Base-by-base conservation (phyloP, 2,797 vertebrate genomes). In the Poeciliopsis gracilis region DNA sequence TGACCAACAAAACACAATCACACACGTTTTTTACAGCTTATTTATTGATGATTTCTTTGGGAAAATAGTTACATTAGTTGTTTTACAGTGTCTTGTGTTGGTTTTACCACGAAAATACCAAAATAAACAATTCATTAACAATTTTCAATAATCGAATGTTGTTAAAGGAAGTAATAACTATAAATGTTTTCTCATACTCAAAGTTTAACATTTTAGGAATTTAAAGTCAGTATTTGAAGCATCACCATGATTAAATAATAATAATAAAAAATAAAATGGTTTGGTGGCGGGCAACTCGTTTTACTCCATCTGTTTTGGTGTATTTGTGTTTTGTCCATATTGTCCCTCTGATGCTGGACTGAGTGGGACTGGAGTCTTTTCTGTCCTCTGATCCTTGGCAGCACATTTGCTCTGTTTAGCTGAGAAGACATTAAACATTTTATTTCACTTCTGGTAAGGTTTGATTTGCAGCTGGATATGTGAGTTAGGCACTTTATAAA, bases 341-440 rank as follows among this genome's bases (percentile, higher is more conserved):
- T 83, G 85, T 33, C 11, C 38, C 13, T 88, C 85, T n/a, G 84
- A 41, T n/a, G 78, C 36, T 20, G 66, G 45, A 5, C 28, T 12
- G 23, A 69, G n/a, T 0, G 16, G n/a, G 36, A 8, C 15, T 3
- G 13, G 33, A 12, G 38, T 67, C 73, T 80, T 84, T 47, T 89
- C 77, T 81, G 77, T 92, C 72, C 73, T 82, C 63, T 71, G 77
- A 10, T 91, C 86, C 74, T 59, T 90, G 36, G 59, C 23, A 3
- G 30, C 3, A 5, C 66, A 43, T 85, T 80, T 88, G 73, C 10
- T 79, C 79, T 82, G 79, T 89, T 90, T 90, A 20, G 87, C 93
- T 91, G 80, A 33, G 12, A 82, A 88, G 76, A 85, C 53, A 85
- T 69, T 0, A 55, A 73, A 20, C 47, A 69, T 47, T 77, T 75